phyloP scores from a whole-genome alignment of 2,113 vertebrate species.

The Amphiprion percula region DNA sequence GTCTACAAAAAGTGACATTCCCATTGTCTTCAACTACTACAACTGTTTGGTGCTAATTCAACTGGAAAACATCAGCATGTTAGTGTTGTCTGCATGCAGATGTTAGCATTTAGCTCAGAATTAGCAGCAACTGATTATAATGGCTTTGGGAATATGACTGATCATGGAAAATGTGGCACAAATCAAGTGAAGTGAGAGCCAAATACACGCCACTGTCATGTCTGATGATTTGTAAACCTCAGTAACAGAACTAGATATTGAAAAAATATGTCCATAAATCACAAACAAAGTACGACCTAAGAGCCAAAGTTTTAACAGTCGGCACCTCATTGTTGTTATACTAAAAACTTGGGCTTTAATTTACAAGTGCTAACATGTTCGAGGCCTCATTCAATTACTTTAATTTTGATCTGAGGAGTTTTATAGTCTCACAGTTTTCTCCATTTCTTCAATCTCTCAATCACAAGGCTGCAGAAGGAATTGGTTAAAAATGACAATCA shows the following conservation, averaged over 20 bases:
- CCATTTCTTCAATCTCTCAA: too few relatives aligned
- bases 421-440: background rate
- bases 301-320: conserved; percentile 9
- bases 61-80: background rate
- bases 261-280: conserved; percentile 17
- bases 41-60: too few relatives aligned
- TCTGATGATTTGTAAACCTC: too few relatives aligned
- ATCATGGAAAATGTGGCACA: background rate
- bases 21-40: too few relatives aligned
- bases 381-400: conserved; percentile 13
- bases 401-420: conserved; percentile 12
- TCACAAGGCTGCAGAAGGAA: too few relatives aligned
- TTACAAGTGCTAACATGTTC: conserved; percentile 24
- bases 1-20: too few relatives aligned
- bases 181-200: background rate
- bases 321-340: background rate
- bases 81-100: too few relatives aligned
- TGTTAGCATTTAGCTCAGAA: background rate
- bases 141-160: background rate
- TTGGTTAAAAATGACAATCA: background rate
- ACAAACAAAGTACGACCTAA: background rate
- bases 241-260: background rate
- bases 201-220: too few relatives aligned
- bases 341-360: background rate
- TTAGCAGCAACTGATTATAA: background rate